Conservation (phyloP, 2,888 invertebrate species). For the Habrosyne pyritoides region DNA sequence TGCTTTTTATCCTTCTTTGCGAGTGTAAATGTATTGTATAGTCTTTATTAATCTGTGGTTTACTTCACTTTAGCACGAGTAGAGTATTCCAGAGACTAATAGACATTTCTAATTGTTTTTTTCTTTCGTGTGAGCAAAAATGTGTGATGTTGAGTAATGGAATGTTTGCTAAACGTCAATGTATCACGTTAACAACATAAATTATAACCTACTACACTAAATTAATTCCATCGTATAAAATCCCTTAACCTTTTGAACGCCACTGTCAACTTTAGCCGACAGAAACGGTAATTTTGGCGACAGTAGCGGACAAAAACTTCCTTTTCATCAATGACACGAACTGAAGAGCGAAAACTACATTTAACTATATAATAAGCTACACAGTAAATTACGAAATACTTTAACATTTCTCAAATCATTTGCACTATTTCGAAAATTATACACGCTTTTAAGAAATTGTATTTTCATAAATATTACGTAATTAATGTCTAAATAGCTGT, state of each 20-base stretch:
- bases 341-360: background rate
- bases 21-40: background rate
- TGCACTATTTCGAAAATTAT: background rate
- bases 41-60: background rate
- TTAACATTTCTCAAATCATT: background rate
- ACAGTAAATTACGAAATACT: background rate
- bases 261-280: background rate
- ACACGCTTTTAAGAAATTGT: background rate
- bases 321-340: background rate
- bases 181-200: background rate
- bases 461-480: background rate
- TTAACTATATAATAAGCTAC: background rate
- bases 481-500: too few species aligned
- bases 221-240: background rate
- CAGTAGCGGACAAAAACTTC: background rate
- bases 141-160: conserved; percentile 15
- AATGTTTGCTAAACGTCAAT: conserved; percentile 11
- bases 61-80: background rate
- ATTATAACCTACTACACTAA: background rate
- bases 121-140: conserved; percentile 2
- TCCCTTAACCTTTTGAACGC: background rate
- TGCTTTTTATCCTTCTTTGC: background rate
- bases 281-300: background rate
- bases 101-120: background rate
- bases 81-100: background rate